Evolutionary conservation across 1,140 invertebrate genomes (phyloP).

Genomic region (Drosophila subobscura): DNA sequence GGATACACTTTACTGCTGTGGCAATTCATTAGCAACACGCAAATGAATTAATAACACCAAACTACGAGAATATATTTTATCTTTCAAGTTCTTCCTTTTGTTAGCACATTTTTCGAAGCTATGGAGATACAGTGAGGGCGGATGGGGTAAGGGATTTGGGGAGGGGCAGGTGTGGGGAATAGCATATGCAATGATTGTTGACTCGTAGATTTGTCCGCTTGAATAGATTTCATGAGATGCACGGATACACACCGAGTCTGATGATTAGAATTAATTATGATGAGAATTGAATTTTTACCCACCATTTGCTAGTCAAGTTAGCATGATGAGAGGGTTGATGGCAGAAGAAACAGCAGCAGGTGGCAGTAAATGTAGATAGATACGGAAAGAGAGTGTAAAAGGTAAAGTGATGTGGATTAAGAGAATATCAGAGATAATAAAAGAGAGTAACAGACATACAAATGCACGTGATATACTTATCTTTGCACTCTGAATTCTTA

Average conservation of each 20-base stretch:
- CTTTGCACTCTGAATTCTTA: no score
- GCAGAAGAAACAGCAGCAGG: conserved; percentile 3
- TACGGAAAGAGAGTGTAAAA: background rate
- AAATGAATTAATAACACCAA: conserved; percentile 80
- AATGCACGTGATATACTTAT: no score
- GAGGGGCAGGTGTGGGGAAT: no score
- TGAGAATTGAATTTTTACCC: conserved; percentile 12
- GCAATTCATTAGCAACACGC: conserved; percentile 68
- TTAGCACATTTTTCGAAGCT: conserved; percentile 42
- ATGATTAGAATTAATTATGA: conserved; percentile 42
- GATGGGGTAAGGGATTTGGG: background rate
- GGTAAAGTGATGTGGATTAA: background rate
- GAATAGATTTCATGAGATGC: conserved; percentile 33
- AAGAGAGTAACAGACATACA: background rate
- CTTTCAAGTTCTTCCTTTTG: conserved; percentile 51
- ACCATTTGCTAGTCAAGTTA: conserved; percentile 1
- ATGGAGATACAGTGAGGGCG: background rate
- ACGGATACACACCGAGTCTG: conserved; percentile 7
- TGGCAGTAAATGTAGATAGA: conserved; percentile 1
- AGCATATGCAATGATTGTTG: conserved; percentile 28
- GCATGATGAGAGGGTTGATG: background rate
- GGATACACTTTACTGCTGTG: conserved; percentile 25
- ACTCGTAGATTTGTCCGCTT: conserved; percentile 22
- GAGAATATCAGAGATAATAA: background rate
- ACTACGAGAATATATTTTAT: conserved; percentile 60